These are phyloP conservation scores for Notolabrus celidotus DNA, from an alignment of 2,797 vertebrate species.

Conservation along the genomic window DNA sequence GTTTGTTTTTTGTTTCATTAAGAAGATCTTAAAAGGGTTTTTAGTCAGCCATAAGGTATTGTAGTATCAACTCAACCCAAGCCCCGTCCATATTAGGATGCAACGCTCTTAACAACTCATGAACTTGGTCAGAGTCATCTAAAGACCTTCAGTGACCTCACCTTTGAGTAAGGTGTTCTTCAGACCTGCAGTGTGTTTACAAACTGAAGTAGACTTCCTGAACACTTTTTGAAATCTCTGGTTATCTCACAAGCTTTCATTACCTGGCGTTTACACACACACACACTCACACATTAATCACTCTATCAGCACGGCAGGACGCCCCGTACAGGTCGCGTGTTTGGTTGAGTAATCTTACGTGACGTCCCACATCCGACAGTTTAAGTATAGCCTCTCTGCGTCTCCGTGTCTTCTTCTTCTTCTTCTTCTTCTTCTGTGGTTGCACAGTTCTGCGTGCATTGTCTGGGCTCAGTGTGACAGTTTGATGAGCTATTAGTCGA, in stretches of 20 bases:
- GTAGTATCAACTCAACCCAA: too few species aligned
- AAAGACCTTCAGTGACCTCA: too few species aligned
- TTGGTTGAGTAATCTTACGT: slow-evolving; percentile 35
- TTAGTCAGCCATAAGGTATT: too few species aligned
- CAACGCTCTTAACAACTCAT: too few species aligned
- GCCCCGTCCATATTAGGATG: too few species aligned
- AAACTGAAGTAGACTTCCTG: background rate
- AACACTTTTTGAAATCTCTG: background rate
- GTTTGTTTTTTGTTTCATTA: too few species aligned
- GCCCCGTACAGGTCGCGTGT: slow-evolving; percentile 7
- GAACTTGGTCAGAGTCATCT: too few species aligned
- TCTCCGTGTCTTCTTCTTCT: slow-evolving; percentile 31
- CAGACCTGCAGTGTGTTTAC: too few species aligned
- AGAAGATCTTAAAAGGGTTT: too few species aligned
- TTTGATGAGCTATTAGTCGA: slow-evolving; percentile 77
- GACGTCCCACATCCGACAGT: slow-evolving; percentile 51
- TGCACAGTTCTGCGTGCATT: slow-evolving; percentile 44
- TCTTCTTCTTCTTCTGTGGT: slow-evolving; percentile 42
- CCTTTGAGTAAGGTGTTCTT: too few species aligned
- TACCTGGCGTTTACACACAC: background rate
- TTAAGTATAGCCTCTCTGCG: slow-evolving; percentile 57
- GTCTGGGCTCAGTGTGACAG: slow-evolving; percentile 67
- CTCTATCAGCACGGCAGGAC: slow-evolving; percentile 8
- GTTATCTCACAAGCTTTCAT: background rate
- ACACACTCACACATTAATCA: slow-evolving; percentile 22